These are phyloP conservation scores for Vanessa cardui DNA, from an alignment of 2,888 invertebrate genomes.

Conservation along the genomic window DNA sequence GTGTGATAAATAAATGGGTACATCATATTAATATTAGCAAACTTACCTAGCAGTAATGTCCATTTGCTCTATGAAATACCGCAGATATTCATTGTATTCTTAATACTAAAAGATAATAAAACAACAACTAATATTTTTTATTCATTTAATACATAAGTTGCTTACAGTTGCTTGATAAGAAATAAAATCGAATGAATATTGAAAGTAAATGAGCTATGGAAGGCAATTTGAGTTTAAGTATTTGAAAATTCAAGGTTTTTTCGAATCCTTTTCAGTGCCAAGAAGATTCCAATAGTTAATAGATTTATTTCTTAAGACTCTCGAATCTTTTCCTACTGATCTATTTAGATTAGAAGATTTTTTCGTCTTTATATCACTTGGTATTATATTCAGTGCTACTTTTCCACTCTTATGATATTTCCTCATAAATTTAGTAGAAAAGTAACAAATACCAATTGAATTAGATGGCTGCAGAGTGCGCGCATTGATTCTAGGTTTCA, in stretches of 20 bases:
- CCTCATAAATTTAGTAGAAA: conserved; percentile 12
- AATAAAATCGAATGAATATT: too few relatives aligned
- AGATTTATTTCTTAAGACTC: not conserved
- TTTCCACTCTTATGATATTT: not conserved
- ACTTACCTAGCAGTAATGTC: too few relatives aligned
- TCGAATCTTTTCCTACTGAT: not conserved
- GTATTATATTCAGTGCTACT: not conserved
- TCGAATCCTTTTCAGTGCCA: not conserved
- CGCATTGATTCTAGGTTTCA: conserved; percentile 22
- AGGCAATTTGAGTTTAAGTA: too few relatives aligned
- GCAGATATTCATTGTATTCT: too few relatives aligned
- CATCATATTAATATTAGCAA: too few relatives aligned
- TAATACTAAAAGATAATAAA: too few relatives aligned
- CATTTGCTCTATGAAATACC: too few relatives aligned
- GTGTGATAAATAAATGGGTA: too few relatives aligned
- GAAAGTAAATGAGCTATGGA: too few relatives aligned
- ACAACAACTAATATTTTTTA: too few relatives aligned
- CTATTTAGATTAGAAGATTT: not conserved
- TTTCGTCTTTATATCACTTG: not conserved
- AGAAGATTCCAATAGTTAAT: conserved; percentile 2
- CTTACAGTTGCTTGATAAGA: too few relatives aligned
- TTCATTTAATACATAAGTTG: too few relatives aligned
- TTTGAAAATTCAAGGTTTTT: not conserved
- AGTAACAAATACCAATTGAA: conserved; percentile 22
- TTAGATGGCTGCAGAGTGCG: conserved; percentile 9